Percentiles rank a stretch among this genome's conserved stretches.
These are phyloP conservation scores for Labrus mixtus DNA, from an alignment of 2,113 vertebrate species.

Conservation along the genomic window DNA sequence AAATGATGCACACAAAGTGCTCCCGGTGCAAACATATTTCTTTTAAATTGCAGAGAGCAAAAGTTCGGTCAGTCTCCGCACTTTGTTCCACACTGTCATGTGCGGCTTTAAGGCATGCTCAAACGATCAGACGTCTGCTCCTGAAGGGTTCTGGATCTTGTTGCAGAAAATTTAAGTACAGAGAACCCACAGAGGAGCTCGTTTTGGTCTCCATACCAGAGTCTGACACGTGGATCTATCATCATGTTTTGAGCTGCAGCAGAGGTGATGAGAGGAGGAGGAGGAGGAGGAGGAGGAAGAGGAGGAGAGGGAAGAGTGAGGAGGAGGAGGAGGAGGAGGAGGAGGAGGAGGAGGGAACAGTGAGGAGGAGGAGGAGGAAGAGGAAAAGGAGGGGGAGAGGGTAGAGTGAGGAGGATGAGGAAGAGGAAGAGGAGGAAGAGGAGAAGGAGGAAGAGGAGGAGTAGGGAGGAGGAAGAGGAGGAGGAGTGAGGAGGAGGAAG, in stretches of 20 bases:
- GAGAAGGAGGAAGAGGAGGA: no score
- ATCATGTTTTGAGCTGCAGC: background rate
- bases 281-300: no score
- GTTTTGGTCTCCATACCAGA: background rate
- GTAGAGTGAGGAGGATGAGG: no score
- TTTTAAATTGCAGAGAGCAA: constrained; percentile 1
- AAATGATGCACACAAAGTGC: background rate
- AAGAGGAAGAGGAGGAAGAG: no score
- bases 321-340: no score
- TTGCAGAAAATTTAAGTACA: background rate
- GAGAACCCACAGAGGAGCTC: background rate
- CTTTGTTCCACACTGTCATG: background rate
- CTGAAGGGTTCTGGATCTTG: background rate
- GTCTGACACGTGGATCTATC: background rate
- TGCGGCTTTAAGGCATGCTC: background rate
- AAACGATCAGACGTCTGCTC: background rate
- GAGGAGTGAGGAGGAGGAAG: no score
- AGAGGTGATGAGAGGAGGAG: background rate
- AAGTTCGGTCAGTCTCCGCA: background rate
- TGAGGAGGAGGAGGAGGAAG: no score
- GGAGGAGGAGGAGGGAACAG: no score
- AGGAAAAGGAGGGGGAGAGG: no score
- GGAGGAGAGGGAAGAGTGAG: no score
- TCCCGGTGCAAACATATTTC: background rate
- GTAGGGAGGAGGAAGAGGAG: no score